Percentiles rank a stretch among this genome's conserved stretches.
These are phyloP conservation scores for Erethizon dorsatum DNA, from an alignment of 2,797 vertebrate species.

Conservation along the genomic window DNA sequence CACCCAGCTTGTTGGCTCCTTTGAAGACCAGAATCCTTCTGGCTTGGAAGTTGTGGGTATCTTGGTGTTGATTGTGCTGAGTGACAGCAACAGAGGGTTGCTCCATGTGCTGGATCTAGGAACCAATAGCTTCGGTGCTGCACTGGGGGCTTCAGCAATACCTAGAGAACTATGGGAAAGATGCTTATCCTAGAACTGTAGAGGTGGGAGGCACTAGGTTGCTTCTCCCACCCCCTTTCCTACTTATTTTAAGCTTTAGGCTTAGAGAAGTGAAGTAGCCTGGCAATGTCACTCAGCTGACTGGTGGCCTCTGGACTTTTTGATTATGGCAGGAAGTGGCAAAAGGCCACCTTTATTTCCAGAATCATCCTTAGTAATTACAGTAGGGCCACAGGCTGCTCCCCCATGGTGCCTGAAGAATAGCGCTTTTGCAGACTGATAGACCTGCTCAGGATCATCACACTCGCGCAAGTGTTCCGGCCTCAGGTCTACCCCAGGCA, in stretches of 20 bases:
- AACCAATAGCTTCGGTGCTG: background rate
- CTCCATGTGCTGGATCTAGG: background rate
- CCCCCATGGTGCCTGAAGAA: background rate
- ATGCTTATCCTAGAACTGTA: background rate
- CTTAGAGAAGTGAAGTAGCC: background rate
- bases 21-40: background rate
- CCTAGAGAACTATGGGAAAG: background rate
- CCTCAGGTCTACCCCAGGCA: background rate
- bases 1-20: background rate
- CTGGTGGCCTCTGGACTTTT: background rate
- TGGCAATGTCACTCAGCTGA: background rate
- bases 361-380: background rate
- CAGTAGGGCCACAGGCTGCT: background rate
- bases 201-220: background rate
- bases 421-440: background rate
- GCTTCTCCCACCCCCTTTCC: background rate
- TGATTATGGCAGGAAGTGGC: background rate
- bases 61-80: background rate
- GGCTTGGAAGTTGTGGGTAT: background rate
- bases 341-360: slow-evolving; percentile 20
- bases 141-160: background rate
- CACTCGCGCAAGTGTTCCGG: background rate
- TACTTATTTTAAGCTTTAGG: background rate
- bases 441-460: background rate
- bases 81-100: background rate